phyloP scores from a whole-genome alignment of 2,797 vertebrate genomes.

The Sebastes paucispinis region DNA sequence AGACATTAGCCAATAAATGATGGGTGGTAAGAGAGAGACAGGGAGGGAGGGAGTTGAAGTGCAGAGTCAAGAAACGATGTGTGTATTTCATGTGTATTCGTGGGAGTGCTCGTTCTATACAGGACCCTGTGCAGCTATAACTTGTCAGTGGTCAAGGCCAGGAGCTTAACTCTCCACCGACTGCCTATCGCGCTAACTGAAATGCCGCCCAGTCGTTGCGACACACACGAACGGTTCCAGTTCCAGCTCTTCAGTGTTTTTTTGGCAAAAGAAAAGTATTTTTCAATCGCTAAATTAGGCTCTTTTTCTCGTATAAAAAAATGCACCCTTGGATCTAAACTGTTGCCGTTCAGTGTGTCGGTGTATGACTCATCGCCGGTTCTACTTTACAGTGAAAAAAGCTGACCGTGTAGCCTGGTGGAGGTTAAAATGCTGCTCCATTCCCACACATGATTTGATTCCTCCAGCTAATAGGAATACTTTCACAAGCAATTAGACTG shows the following conservation, averaged over 20 bases:
- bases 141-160: slow-evolving; percentile 71
- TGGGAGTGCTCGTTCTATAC: slow-evolving; percentile 18
- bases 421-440: slow-evolving; percentile 60
- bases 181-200: slow-evolving; percentile 40
- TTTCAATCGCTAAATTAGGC: neutral
- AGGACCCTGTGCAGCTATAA: slow-evolving; percentile 60
- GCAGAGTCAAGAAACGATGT: slow-evolving; percentile 35
- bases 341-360: neutral
- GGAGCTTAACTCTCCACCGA: slow-evolving; percentile 37
- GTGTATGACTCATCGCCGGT: slow-evolving; percentile 40
- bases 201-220: neutral
- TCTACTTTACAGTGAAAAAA: slow-evolving; percentile 19
- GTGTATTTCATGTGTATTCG: slow-evolving; percentile 34
- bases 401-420: slow-evolving; percentile 19
- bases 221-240: slow-evolving; percentile 6
- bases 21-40: slow-evolving; percentile 58
- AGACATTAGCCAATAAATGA: slow-evolving; percentile 81
- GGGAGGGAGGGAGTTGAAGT: slow-evolving; percentile 12
- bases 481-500: slow-evolving; percentile 66
- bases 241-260: neutral
- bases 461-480: slow-evolving; percentile 50
- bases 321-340: neutral
- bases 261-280: neutral
- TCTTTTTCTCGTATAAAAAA: neutral
- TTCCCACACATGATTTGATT: slow-evolving; percentile 64